These are phyloP conservation scores for Achlya flavicornis DNA, from an alignment of 2,888 invertebrate genomes.

Conservation along the genomic window DNA sequence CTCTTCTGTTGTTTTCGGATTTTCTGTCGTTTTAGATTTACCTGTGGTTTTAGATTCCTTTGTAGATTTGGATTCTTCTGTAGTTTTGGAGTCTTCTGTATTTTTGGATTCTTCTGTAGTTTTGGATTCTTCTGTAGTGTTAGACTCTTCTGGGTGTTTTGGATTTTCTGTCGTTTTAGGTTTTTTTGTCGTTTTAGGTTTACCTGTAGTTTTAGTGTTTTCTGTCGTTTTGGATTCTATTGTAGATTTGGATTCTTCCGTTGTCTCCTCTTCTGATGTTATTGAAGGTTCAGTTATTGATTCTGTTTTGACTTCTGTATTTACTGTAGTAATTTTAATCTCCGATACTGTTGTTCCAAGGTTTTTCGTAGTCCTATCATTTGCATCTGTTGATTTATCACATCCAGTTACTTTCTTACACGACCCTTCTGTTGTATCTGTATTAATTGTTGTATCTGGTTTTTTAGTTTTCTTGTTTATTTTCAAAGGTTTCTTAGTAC, in stretches of 20 bases:
- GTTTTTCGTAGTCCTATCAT: background rate
- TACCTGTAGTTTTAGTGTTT: no score
- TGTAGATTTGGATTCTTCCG: no score
- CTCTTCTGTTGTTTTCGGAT: background rate
- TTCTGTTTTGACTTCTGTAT: no score
- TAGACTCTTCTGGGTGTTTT: no score
- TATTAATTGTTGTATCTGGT: background rate
- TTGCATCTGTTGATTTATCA: background rate
- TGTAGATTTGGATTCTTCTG: background rate
- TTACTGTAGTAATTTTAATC: no score
- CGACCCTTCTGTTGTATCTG: background rate
- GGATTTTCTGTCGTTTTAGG: no score
- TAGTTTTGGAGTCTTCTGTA: background rate
- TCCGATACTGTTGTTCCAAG: no score
- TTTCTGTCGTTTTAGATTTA: background rate
- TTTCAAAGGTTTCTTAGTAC: background rate
- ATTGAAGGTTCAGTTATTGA: no score
- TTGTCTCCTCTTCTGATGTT: background rate
- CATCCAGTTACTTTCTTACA: background rate
- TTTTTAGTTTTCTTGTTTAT: background rate
- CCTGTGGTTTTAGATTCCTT: no score
- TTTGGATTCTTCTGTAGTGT: background rate
- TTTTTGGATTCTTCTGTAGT: background rate
- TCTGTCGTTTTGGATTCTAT: no score
- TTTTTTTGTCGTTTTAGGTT: no score